Base-by-base conservation (phyloP, 2,888 invertebrate genomes). In the Cephus pulcher region DNA sequence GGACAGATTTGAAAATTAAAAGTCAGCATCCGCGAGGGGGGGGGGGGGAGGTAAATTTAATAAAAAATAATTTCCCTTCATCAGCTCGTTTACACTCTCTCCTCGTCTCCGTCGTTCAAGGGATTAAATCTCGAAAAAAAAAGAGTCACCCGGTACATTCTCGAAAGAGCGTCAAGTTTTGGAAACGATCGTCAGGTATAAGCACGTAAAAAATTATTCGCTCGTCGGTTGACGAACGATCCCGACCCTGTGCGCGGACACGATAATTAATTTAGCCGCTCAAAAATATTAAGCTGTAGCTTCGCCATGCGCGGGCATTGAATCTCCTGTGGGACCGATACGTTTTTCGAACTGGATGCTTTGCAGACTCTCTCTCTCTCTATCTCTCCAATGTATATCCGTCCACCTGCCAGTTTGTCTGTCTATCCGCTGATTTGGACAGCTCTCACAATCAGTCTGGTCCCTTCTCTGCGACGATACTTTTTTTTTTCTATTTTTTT, bases 1-100 rank as follows among this genome's bases (percentile, higher is more conserved):
- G 40, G 40, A 40, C 40, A 40, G 40, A 40, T 40, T 40, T 40
- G 15, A 40, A 40, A 40, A 40, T 40, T 40, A 15, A 40, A 40
- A 40, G 40, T 40, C 40, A 40, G 15, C 40, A 40, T 40, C 15
- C 15, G 6, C 40, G 4, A 6, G 12, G 12, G 1, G 12, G 4
- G 4, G 12, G 11, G 34, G 34, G 34, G 34, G 30, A 30, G 3
- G 0, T 0, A 35, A 12, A 40, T 40, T 6, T 40, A 40, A 40
- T 40, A 40, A 40, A 40, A 40, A 40, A 40, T 15, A 15, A 15
- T 40, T 40, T 78, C 79, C 76, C 80, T 78, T 40, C 40, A 40
- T 77, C 82, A n/a, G 15, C 33, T 32, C 3, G 9, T 73, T 34
- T 74, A n/a, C 77, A 76, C 78, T 82, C 79, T 80, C 80, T 73